Evolutionary conservation across 92 coral and sea anemone species (phyloP).

Genomic region (Actinernus sp.): DNA sequence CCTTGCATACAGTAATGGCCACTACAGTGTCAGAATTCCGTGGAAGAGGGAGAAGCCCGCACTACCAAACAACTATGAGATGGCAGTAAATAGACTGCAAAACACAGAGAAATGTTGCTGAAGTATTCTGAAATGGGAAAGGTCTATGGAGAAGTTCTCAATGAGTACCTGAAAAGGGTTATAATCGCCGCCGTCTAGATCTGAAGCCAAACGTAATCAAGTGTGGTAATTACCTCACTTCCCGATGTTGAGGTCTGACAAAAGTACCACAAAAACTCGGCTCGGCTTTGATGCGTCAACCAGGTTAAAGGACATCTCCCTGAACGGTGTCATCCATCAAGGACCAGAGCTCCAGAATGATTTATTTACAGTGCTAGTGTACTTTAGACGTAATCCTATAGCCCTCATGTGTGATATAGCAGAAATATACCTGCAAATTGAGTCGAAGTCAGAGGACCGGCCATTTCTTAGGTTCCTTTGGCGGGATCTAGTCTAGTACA

Average conservation of each 20-base stretch:
- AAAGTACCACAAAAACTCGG: conserved; percentile 69
- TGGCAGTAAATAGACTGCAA: conserved; percentile 43
- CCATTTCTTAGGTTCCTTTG: conserved; percentile 49
- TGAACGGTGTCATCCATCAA: conserved; percentile 62
- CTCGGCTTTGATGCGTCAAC: conserved; percentile 67
- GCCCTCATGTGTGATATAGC: conserved; percentile 67
- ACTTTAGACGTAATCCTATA: conserved; percentile 61
- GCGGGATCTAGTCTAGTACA: conserved; percentile 37
- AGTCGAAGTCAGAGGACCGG: conserved; percentile 49
- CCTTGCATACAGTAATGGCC: too few species aligned
- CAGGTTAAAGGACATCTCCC: conserved; percentile 50
- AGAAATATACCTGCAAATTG: conserved; percentile 68
- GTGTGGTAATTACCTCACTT: conserved; percentile 72
- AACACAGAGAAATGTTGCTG: conserved; percentile 63
- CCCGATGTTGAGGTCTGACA: conserved; percentile 73
- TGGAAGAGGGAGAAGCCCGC: conserved; percentile 33
- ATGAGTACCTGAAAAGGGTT: conserved; percentile 41
- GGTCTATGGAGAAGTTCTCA: conserved; percentile 32
- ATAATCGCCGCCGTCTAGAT: too few species aligned
- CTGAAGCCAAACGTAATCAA: too few species aligned
- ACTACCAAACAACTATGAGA: conserved; percentile 63
- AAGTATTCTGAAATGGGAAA: conserved; percentile 35
- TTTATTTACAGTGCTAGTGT: conserved; percentile 42
- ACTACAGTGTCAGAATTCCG: conserved; percentile 51
- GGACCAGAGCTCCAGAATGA: too few species aligned